These are phyloP conservation scores for Ashinkailepas kermadecensis DNA, from an alignment of 2,888 invertebrate genomes.

Conservation along the genomic window DNA sequence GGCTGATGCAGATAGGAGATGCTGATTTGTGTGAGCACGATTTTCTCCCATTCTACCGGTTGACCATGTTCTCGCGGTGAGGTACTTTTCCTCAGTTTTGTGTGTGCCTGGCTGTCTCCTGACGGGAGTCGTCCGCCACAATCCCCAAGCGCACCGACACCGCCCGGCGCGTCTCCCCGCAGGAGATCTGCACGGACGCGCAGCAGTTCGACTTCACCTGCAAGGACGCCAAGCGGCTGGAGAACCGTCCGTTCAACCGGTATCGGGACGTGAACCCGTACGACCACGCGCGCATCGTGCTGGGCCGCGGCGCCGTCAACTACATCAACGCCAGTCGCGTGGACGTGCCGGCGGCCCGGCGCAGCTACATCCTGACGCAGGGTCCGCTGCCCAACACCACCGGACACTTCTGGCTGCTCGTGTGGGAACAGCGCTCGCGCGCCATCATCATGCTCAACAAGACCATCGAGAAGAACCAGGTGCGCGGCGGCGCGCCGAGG, in stretches of 20 bases:
- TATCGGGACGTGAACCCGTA: constrained; percentile 94
- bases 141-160: neutral
- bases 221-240: constrained; percentile 62
- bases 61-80: no score
- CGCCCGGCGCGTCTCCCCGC: neutral
- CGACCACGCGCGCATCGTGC: constrained; percentile 80
- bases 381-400: constrained; percentile 82
- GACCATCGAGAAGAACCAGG: constrained; percentile 83
- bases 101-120: no score
- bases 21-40: no score
- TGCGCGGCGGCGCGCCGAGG: constrained; percentile 38
- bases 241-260: constrained; percentile 75
- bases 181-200: constrained; percentile 33
- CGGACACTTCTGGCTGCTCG: constrained; percentile 94
- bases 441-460: constrained; percentile 94
- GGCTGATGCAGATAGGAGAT: no score
- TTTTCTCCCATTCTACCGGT: no score
- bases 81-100: no score
- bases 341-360: constrained; percentile 69
- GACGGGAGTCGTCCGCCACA: no score
- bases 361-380: constrained; percentile 85
- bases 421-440: constrained; percentile 87
- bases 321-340: constrained; percentile 95
- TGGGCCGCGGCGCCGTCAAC: constrained; percentile 49
- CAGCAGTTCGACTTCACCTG: constrained; percentile 40